These are phyloP conservation scores for Percina caprodes DNA, from an alignment of 2,113 vertebrate genomes.

Conservation along the genomic window DNA sequence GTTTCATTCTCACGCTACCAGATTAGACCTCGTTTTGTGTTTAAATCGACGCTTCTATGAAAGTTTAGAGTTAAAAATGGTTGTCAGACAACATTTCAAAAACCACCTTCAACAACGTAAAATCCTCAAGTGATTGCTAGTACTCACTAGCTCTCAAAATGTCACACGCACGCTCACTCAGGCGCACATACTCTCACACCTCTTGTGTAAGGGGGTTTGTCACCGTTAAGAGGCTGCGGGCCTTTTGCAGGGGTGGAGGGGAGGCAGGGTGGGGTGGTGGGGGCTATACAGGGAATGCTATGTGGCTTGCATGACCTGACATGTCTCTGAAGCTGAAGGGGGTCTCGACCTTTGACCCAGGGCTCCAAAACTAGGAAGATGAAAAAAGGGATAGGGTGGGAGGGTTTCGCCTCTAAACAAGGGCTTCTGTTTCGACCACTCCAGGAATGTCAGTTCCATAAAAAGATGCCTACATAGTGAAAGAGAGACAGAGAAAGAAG, in stretches of 20 bases:
- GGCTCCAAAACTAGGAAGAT: slow-evolving; percentile 86
- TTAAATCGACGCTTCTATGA: not conserved
- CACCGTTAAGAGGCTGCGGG: slow-evolving; percentile 61
- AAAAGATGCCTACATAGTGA: slow-evolving; percentile 81
- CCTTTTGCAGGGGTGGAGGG: slow-evolving; percentile 46
- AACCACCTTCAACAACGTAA: slow-evolving; percentile 5
- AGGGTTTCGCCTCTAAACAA: slow-evolving; percentile 84
- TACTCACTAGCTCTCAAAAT: slow-evolving; percentile 53
- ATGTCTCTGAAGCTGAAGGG: slow-evolving; percentile 87
- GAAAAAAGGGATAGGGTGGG: slow-evolving; percentile 82
- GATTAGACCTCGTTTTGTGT: not conserved
- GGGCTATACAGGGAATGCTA: slow-evolving; percentile 84
- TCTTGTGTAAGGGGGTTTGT: slow-evolving; percentile 71
- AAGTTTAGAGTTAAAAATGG: not conserved
- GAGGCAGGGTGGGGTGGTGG: slow-evolving; percentile 34
- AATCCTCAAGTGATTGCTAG: slow-evolving; percentile 48
- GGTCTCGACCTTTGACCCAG: slow-evolving; percentile 84
- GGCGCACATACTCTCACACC: slow-evolving; percentile 70
- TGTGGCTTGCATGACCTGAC: slow-evolving; percentile 86
- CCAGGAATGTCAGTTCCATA: slow-evolving; percentile 85
- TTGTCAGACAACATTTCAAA: not conserved
- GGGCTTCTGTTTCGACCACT: slow-evolving; percentile 84
- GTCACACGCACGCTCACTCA: slow-evolving; percentile 55
- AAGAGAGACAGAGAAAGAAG: slow-evolving; percentile 46
- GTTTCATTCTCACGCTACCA: not conserved